phyloP scores from a whole-genome alignment of 2,888 invertebrate genomes.

The Acanthosoma haemorrhoidale region DNA sequence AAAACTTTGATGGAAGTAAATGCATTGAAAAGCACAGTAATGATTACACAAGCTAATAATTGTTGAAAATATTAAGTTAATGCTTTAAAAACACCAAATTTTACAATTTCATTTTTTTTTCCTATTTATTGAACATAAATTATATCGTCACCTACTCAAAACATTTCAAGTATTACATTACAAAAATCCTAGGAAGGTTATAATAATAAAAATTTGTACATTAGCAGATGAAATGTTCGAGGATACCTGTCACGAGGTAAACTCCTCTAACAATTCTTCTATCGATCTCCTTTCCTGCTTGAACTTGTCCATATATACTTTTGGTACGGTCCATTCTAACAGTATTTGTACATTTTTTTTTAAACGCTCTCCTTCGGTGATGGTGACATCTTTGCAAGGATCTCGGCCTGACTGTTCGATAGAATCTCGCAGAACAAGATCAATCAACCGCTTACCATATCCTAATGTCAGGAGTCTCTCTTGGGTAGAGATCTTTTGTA shows the following conservation, averaged over 20 bases:
- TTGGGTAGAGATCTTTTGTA: constrained; percentile 77
- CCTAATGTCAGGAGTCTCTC: constrained; percentile 72
- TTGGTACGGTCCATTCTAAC: constrained; percentile 74
- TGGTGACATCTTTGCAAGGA: constrained; percentile 56
- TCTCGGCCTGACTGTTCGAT: constrained; percentile 66
- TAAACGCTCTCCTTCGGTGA: constrained; percentile 59
- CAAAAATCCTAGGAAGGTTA: no score
- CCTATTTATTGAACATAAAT: no score
- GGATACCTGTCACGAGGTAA: constrained; percentile 52
- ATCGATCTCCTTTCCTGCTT: constrained; percentile 66
- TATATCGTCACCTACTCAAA: neutral
- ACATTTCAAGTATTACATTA: no score
- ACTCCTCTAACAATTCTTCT: constrained; percentile 71
- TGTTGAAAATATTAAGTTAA: no score
- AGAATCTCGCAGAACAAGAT: constrained; percentile 73
- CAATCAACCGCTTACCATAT: constrained; percentile 68
- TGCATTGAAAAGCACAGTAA: no score
- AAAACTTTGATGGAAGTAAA: no score
- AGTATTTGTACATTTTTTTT: constrained; percentile 70
- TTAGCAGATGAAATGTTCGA: neutral
- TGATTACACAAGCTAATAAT: no score
- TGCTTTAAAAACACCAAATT: no score
- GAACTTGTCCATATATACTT: constrained; percentile 69
- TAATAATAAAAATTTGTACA: constrained; percentile 4
- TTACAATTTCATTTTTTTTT: no score